Percentiles rank a stretch among this genome's conserved stretches.
Evolutionary conservation across 2,113 vertebrate species (phyloP).

Genomic region (Daboia siamensis): DNA sequence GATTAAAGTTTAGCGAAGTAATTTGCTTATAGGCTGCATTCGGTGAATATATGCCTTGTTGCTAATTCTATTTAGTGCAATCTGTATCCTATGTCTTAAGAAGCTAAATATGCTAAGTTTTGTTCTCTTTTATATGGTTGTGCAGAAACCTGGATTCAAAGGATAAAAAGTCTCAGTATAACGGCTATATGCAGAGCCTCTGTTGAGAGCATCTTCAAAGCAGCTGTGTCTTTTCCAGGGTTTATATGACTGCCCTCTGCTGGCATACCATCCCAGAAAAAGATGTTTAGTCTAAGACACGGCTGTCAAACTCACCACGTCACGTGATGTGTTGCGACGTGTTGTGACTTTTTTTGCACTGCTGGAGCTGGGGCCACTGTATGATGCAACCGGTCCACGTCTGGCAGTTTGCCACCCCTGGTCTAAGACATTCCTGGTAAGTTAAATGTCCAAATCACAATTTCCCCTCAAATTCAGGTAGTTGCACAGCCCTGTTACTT

Average conservation of each 20-base stretch:
- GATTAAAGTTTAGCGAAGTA: not conserved
- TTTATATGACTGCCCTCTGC: not conserved
- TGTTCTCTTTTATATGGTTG: not conserved
- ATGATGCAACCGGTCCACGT: no score
- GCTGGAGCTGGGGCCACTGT: no score
- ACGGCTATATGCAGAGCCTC: not conserved
- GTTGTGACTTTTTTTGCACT: no score
- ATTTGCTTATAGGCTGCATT: not conserved
- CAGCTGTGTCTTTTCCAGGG: not conserved
- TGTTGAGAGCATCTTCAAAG: not conserved
- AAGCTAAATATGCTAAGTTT: not conserved
- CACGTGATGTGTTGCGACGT: no score
- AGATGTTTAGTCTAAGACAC: not conserved
- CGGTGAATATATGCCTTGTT: not conserved
- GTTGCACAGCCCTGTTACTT: not conserved
- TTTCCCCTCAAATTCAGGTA: not conserved
- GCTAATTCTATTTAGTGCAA: not conserved
- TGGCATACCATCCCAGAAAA: not conserved
- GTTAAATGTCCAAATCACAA: not conserved
- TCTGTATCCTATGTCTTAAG: not conserved
- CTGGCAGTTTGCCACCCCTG: not conserved
- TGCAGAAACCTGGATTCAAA: not conserved
- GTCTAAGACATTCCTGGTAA: not conserved
- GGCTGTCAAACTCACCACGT: no score
- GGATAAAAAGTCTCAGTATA: not conserved